Evolutionary conservation across 2,888 invertebrate genomes (phyloP).

Genomic region (Apodemia duryi): DNA sequence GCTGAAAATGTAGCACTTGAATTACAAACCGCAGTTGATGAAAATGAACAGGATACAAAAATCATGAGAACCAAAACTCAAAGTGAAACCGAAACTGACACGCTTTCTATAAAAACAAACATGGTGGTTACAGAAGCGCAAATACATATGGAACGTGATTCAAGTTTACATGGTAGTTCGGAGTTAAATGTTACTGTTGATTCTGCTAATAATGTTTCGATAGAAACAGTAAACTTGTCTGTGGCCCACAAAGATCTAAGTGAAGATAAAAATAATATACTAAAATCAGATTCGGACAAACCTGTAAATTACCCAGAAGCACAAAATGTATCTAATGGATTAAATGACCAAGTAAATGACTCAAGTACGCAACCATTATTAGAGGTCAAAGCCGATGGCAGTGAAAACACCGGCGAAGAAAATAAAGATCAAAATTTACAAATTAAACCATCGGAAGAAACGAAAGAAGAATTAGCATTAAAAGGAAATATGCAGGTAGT

Average conservation of each 20-base stretch:
- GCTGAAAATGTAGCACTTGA: slow-evolving; percentile 31
- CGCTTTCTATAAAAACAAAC: slow-evolving; percentile 68
- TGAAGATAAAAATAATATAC: slow-evolving; percentile 39
- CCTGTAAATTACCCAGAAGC: slow-evolving; percentile 11
- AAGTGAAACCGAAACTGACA: slow-evolving; percentile 73
- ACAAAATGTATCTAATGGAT: slow-evolving; percentile 15
- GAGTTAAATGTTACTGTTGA: slow-evolving; percentile 67
- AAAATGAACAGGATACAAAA: slow-evolving; percentile 44
- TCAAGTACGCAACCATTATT: slow-evolving; percentile 13
- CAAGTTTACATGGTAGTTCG: slow-evolving; percentile 61
- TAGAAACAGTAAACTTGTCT: slow-evolving; percentile 60
- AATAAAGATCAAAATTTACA: background rate
- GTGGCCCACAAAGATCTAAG: slow-evolving; percentile 54
- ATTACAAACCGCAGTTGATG: slow-evolving; percentile 34
- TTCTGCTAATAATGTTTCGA: slow-evolving; percentile 67
- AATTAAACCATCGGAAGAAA: background rate
- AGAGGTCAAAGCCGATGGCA: slow-evolving; percentile 11
- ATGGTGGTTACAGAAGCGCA: slow-evolving; percentile 75
- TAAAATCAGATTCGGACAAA: slow-evolving; percentile 20
- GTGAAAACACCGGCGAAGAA: slow-evolving; percentile 18
- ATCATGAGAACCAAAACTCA: slow-evolving; percentile 48
- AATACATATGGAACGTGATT: slow-evolving; percentile 71
- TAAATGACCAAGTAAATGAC: background rate
- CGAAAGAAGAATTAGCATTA: background rate
- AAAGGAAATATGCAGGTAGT: background rate